Conservation (phyloP, 1,140 invertebrate genomes). For the Hetaerina americana region DNA sequence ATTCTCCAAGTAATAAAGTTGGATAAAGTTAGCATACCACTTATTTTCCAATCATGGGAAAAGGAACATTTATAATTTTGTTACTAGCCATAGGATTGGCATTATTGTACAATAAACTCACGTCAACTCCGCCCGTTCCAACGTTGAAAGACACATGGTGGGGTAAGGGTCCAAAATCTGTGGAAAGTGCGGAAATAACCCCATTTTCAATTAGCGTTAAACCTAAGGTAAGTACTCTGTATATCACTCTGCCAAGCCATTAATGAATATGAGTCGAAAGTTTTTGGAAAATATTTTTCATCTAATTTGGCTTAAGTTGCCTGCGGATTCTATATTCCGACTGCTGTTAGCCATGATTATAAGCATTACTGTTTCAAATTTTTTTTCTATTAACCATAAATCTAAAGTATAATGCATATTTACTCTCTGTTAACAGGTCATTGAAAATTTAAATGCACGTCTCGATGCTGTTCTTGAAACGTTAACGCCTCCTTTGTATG, state of each 20-base stretch:
- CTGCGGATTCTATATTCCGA: too few relatives aligned
- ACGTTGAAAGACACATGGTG: slow-evolving; percentile 26
- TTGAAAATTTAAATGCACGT: slow-evolving; percentile 29
- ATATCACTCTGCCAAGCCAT: too few relatives aligned
- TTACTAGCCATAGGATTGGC: background rate
- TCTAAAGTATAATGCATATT: background rate
- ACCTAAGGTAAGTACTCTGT: too few relatives aligned
- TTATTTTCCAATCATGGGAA: background rate
- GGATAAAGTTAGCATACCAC: too few relatives aligned
- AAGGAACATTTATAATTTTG: background rate
- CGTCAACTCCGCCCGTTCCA: slow-evolving; percentile 11
- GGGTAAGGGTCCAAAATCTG: slow-evolving; percentile 32
- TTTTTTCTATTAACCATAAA: slow-evolving; percentile 3
- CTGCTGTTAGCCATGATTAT: slow-evolving; percentile 9
- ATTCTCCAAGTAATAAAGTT: too few relatives aligned
- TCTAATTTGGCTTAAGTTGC: too few relatives aligned
- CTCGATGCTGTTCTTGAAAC: slow-evolving; percentile 13
- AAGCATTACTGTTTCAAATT: background rate
- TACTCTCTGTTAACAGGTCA: slow-evolving; percentile 20
- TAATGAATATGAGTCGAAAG: too few relatives aligned
- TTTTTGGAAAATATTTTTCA: too few relatives aligned
- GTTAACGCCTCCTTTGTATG: slow-evolving; percentile 47
- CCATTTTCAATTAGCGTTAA: too few relatives aligned
- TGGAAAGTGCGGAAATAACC: too few relatives aligned
- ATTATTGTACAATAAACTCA: background rate